Percentiles rank a stretch among this genome's conserved stretches.
phyloP scores from a whole-genome alignment of 2,797 vertebrate species.

The Brotula barbata region DNA sequence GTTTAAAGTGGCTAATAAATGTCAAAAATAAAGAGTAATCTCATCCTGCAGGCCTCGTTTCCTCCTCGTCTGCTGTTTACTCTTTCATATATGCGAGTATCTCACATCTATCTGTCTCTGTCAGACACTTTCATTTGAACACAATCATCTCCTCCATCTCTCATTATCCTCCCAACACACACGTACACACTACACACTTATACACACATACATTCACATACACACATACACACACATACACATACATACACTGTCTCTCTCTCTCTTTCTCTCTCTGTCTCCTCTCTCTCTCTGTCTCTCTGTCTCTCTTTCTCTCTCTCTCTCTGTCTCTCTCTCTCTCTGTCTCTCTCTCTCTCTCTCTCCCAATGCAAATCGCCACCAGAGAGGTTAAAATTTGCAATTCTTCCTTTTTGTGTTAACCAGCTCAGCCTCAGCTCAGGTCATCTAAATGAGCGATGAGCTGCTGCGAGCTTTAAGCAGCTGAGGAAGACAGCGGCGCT shows the following conservation, averaged over 20 bases:
- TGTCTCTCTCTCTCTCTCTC: background rate
- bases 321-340: background rate
- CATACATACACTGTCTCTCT: conserved; percentile 3
- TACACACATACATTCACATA: too few species aligned
- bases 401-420: too few species aligned
- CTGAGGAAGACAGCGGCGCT: too few species aligned
- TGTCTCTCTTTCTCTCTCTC: background rate
- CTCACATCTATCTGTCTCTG: conserved; percentile 61
- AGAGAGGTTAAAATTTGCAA: too few species aligned
- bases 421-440: too few species aligned
- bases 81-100: conserved; percentile 41
- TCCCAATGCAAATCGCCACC: too few species aligned
- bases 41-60: conserved; percentile 17
- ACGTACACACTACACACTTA: too few species aligned
- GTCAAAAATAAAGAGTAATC: conserved; percentile 39
- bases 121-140: conserved; percentile 61
- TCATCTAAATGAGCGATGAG: too few species aligned
- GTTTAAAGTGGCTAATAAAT: conserved; percentile 40
- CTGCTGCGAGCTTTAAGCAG: too few species aligned
- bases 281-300: background rate
- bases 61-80: conserved; percentile 40
- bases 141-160: conserved; percentile 58
- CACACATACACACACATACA: too few species aligned
- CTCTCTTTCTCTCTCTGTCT: conserved; percentile 29
- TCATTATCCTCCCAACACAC: conserved; percentile 59